Conservation (phyloP, 2,113 vertebrate genomes). For the Leucopsar rothschildi region DNA sequence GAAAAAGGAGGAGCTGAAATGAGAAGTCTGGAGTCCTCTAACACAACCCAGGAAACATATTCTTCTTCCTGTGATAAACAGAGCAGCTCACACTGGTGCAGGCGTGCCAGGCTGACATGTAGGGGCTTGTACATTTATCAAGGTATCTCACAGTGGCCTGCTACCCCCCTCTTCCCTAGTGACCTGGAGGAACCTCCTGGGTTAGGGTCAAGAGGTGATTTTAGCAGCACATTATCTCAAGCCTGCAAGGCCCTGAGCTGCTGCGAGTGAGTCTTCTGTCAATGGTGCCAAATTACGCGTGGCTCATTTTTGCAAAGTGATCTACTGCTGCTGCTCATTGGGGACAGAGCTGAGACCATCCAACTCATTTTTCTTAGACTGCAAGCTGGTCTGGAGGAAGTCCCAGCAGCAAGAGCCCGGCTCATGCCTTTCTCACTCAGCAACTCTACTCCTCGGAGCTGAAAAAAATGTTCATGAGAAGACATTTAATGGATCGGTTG, state of each 20-base stretch:
- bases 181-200: conserved; percentile 42
- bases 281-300: conserved; percentile 66
- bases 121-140: conserved; percentile 30
- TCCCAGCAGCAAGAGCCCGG: conserved; percentile 13
- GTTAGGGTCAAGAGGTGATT: conserved; percentile 63
- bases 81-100: background rate
- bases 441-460: conserved; percentile 50
- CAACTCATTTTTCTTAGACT: conserved; percentile 66
- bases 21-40: conserved; percentile 1
- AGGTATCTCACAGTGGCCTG: conserved; percentile 20
- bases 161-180: conserved; percentile 1
- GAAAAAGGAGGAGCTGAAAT: background rate
- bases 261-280: conserved; percentile 53
- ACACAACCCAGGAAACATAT: background rate
- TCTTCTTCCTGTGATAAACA: conserved; percentile 15
- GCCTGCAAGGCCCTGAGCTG: conserved; percentile 38
- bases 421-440: conserved; percentile 63
- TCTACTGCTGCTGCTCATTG: conserved; percentile 64
- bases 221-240: conserved; percentile 55
- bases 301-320: conserved; percentile 66
- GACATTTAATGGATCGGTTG: background rate
- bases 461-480: conserved; percentile 53
- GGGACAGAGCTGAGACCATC: conserved; percentile 54
- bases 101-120: background rate
- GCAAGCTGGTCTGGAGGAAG: conserved; percentile 49